Evolutionary conservation across 1,140 invertebrate genomes (phyloP).

Genomic region (Drosophila jambulina): DNA sequence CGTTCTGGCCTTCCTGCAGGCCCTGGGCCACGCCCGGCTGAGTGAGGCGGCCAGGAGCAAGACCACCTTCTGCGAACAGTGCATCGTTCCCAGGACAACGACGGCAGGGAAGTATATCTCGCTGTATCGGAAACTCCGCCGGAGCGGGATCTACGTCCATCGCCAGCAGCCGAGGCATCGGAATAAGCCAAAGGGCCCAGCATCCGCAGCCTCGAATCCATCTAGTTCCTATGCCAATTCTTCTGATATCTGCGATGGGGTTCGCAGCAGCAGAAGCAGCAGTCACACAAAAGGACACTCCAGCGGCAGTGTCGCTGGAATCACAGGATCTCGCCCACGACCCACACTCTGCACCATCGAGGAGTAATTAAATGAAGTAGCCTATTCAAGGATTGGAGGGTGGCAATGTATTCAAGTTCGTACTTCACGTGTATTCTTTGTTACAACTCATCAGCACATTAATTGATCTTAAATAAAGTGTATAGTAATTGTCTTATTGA

Average conservation of each 20-base stretch:
- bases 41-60: slow-evolving; percentile 88
- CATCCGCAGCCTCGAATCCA: slow-evolving; percentile 8
- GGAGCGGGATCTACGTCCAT: slow-evolving; percentile 86
- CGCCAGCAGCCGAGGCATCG: slow-evolving; percentile 60
- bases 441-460: neutral
- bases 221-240: slow-evolving; percentile 33
- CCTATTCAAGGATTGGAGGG: neutral
- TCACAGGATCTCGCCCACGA: slow-evolving; percentile 43
- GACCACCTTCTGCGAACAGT: slow-evolving; percentile 89
- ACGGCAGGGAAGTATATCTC: slow-evolving; percentile 93
- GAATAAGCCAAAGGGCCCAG: slow-evolving; percentile 11
- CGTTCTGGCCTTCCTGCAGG: slow-evolving; percentile 90
- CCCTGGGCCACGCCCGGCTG: slow-evolving; percentile 87
- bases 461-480: slow-evolving; percentile 15
- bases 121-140: slow-evolving; percentile 89
- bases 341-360: slow-evolving; percentile 79
- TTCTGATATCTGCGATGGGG: slow-evolving; percentile 15
- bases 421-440: neutral
- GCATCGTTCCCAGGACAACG: slow-evolving; percentile 90
- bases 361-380: slow-evolving; percentile 42
- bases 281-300: slow-evolving; percentile 32
- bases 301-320: slow-evolving; percentile 43
- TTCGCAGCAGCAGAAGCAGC: neutral
- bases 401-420: neutral
- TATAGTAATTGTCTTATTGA: neutral